Conservation (phyloP, 2,113 vertebrate genomes). For the Panurus biarmicus region DNA sequence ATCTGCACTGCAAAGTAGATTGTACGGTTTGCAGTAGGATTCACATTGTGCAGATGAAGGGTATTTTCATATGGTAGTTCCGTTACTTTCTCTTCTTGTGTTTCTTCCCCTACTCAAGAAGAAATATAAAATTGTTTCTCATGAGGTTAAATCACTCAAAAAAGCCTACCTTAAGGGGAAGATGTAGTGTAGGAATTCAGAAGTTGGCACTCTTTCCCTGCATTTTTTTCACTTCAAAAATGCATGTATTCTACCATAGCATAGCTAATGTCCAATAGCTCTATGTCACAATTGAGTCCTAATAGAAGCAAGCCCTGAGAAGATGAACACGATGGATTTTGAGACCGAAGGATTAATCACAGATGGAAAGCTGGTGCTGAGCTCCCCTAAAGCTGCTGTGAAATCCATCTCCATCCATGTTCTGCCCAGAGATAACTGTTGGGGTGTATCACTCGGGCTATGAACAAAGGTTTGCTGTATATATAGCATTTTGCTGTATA, state of each 20-base stretch:
- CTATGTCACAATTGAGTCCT: not conserved
- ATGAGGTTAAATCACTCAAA: not conserved
- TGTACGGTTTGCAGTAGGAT: not conserved
- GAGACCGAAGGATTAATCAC: not conserved
- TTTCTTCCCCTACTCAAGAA: not conserved
- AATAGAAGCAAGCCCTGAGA: not conserved
- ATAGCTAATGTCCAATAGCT: not conserved
- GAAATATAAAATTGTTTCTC: not conserved
- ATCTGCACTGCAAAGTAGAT: not conserved
- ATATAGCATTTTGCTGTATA: not conserved
- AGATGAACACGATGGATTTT: not conserved
- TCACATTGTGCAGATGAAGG: not conserved
- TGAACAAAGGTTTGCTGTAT: not conserved
- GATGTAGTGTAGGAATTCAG: not conserved
- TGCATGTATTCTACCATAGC: not conserved
- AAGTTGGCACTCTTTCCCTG: not conserved
- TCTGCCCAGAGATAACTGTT: not conserved
- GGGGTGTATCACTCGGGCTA: not conserved
- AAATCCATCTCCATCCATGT: not conserved
- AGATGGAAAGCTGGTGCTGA: not conserved
- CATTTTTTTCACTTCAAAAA: not conserved
- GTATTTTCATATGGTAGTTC: not conserved
- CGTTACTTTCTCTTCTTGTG: not conserved
- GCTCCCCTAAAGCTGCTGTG: not conserved
- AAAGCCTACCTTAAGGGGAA: not conserved